Evolutionary conservation across 2,888 invertebrate genomes (phyloP).

Genomic region (Dolichopus griseipennis): DNA sequence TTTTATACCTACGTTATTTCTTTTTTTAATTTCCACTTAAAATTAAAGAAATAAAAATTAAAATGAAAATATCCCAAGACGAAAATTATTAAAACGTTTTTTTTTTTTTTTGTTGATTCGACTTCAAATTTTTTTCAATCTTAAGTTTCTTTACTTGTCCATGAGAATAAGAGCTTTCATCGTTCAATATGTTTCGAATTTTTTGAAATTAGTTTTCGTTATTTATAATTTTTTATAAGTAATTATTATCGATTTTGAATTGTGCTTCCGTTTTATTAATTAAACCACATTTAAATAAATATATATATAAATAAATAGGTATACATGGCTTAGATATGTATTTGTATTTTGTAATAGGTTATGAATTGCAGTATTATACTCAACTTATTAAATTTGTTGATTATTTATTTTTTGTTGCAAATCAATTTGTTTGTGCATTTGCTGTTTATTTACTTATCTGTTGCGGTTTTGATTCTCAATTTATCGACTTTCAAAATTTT

Average conservation of each 20-base stretch:
- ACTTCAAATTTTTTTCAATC: not conserved
- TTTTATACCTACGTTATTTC: not conserved
- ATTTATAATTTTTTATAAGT: not conserved
- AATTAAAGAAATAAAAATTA: not conserved
- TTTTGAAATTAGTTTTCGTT: no score
- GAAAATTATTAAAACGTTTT: not conserved
- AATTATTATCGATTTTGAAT: not conserved
- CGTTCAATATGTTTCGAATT: not conserved
- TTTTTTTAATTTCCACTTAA: not conserved
- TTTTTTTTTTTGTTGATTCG: no score
- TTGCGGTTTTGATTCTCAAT: no score
- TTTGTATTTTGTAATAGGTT: no score
- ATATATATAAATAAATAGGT: no score
- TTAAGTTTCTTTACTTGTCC: not conserved
- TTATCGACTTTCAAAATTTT: no score
- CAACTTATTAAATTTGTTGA: no score
- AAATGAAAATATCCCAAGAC: not conserved
- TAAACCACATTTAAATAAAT: not conserved
- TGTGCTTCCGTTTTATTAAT: not conserved
- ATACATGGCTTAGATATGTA: no score
- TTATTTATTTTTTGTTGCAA: no score
- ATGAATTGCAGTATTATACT: no score
- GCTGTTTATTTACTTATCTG: no score
- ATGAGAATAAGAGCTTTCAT: not conserved
- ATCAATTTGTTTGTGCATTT: no score